Conservation (phyloP, 2,113 vertebrate genomes). For the Nicator chloris region DNA sequence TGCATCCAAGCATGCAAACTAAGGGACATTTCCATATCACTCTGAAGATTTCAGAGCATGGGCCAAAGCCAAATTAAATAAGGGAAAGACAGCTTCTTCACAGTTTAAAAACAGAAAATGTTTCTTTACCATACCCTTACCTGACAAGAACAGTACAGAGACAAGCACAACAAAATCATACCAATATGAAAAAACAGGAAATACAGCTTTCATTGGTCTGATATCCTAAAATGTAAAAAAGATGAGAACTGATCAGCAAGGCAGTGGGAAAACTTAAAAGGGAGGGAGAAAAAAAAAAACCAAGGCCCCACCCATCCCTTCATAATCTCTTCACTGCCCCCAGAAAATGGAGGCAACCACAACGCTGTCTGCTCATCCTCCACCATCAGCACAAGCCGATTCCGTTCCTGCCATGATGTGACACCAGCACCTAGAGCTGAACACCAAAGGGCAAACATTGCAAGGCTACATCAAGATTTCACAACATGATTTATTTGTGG, state of each 20-base stretch:
- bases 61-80: neutral
- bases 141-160: neutral
- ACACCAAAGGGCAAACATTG: neutral
- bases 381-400: rapidly evolving
- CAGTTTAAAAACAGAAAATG: neutral
- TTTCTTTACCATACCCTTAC: neutral
- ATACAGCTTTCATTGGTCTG: neutral
- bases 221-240: neutral
- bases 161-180: neutral
- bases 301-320: neutral
- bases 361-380: neutral
- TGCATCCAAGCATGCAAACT: neutral
- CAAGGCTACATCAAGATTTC: neutral
- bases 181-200: neutral
- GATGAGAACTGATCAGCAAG: neutral
- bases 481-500: neutral
- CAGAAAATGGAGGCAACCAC: neutral
- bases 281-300: neutral
- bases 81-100: neutral
- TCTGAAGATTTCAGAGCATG: neutral
- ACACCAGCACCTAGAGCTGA: neutral
- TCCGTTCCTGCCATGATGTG: neutral
- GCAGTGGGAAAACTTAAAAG: neutral
- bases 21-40: neutral
- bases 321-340: neutral